phyloP scores from a whole-genome alignment of 2,113 vertebrate species.

The Seriola rivoliana region DNA sequence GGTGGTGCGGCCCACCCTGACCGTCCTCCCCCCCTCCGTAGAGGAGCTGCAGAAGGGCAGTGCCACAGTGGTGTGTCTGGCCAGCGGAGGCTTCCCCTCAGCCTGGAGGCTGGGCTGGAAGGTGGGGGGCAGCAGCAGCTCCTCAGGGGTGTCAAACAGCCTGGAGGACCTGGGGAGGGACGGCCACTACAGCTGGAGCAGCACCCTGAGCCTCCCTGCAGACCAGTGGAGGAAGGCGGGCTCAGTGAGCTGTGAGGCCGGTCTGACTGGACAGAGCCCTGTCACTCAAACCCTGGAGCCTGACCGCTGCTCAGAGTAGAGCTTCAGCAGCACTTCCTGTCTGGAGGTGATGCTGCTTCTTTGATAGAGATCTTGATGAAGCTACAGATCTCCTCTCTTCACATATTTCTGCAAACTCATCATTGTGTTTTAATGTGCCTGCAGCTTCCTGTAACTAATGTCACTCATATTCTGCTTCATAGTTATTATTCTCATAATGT shows the following conservation, averaged over 20 bases:
- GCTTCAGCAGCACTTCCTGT: neutral
- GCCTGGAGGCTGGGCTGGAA: constrained; percentile 67
- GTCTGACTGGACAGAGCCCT: no score
- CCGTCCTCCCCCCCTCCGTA: constrained; percentile 68
- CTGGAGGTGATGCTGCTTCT: neutral
- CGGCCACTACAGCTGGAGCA: constrained; percentile 63
- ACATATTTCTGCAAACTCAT: neutral
- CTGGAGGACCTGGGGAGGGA: constrained; percentile 33
- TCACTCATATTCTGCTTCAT: no score
- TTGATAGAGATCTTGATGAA: neutral
- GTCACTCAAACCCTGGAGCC: no score
- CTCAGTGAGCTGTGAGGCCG: no score
- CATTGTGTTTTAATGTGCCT: neutral
- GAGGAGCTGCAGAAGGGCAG: constrained; percentile 54
- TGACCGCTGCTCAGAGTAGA: constrained; percentile 51
- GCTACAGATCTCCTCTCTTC: neutral
- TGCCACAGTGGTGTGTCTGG: constrained; percentile 74
- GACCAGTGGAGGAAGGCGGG: constrained; percentile 37
- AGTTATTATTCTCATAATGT: neutral
- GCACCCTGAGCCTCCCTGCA: constrained; percentile 64
- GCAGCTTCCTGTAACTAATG: no score
- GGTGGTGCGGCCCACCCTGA: constrained; percentile 61
- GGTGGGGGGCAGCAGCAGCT: constrained; percentile 48
- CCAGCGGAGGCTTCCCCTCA: constrained; percentile 71
- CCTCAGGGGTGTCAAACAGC: constrained; percentile 39